A percentile compares a stretch with the other conserved stretches of the same genome.
Evolutionary conservation across 2,113 vertebrate species (phyloP).

Genomic region (Antennarius striatus): DNA sequence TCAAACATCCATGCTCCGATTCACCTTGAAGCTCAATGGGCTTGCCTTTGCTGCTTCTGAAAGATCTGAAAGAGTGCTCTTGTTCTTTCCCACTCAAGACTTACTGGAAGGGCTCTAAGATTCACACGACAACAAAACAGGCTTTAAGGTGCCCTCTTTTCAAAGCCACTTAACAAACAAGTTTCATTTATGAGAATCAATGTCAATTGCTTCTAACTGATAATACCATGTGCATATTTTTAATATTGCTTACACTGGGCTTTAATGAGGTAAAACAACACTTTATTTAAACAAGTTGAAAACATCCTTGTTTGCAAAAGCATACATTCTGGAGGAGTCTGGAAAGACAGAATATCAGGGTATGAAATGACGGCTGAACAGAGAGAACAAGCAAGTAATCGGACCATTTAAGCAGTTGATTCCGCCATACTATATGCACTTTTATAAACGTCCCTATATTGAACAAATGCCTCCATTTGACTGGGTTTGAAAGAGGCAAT

Average conservation of each 20-base stretch:
- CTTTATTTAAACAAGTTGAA: too few species aligned
- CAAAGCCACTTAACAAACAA: background rate
- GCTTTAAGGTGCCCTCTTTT: constrained; percentile 5
- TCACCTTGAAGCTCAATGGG: constrained; percentile 63
- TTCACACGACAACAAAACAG: constrained; percentile 14
- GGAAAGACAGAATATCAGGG: too few species aligned
- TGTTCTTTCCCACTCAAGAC: constrained; percentile 22
- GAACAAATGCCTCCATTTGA: constrained; percentile 11
- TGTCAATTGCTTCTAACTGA: constrained; percentile 1
- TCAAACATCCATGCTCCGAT: constrained; percentile 53
- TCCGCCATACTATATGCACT: constrained; percentile 8
- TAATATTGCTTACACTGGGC: too few species aligned
- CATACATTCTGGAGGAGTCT: background rate
- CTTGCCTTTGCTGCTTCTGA: constrained; percentile 54
- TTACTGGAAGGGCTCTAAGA: constrained; percentile 13
- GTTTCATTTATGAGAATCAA: background rate
- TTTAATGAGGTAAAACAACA: too few species aligned
- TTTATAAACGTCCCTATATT: constrained; percentile 21
- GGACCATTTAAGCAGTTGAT: constrained; percentile 6
- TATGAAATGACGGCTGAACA: background rate
- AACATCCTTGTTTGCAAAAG: background rate
- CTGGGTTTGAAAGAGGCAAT: constrained; percentile 36
- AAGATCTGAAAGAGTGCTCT: constrained; percentile 34
- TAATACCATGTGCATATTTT: too few species aligned
- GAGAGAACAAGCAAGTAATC: background rate